Evolutionary conservation across 2,888 invertebrate species (phyloP), one percentile per base, ranked within the genome.

Genomic region (Leptinotarsa juncta): DNA sequence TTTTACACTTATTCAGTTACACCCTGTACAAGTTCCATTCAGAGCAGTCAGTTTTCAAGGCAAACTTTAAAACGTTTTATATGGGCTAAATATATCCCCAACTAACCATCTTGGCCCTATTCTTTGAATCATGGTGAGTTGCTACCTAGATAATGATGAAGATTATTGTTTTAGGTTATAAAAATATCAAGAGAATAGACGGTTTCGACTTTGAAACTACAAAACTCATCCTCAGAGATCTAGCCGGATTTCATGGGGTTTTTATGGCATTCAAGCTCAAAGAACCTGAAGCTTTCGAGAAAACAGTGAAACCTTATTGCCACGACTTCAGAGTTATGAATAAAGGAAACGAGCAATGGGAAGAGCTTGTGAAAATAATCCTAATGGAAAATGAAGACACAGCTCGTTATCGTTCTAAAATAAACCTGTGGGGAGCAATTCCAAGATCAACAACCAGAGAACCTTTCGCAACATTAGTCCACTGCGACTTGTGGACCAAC

Each of bases 401-500:
- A 18, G 65, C 55, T 1, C 32, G 66, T 14, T 26, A 74, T 12
- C 14, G 57, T 14, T 42, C 70, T 12, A 66, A 65, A 26, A 42
- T 75, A 7, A 55, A 57, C 1, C 23, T 14, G n/a, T 74, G 73
- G 74, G 72, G 75, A 0, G 48, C 70, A 18, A n/a, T 48, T 15
- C 60, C 57, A 15, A 26, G 67, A 32, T 50, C 42, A 26, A 18
- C 55, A 51, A 60, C 68, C 4, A 65, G 65, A 42, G 89, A 89
- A 65, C 88, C 89, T 0, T 92, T 89, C 85, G 88, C 88, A 1
- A 89, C 90, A 0, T 86, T 91, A 15, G 85, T 87, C 3, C 92
- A 92, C 76, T 85, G 86, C 4, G 91, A 92, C 82, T 86, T 90
- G 67, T 92, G 91, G 92, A 89, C 89, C 18, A 92, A 91, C 81